Evolutionary conservation across 2,888 invertebrate genomes (phyloP).

Genomic region (Xylota segnis): DNA sequence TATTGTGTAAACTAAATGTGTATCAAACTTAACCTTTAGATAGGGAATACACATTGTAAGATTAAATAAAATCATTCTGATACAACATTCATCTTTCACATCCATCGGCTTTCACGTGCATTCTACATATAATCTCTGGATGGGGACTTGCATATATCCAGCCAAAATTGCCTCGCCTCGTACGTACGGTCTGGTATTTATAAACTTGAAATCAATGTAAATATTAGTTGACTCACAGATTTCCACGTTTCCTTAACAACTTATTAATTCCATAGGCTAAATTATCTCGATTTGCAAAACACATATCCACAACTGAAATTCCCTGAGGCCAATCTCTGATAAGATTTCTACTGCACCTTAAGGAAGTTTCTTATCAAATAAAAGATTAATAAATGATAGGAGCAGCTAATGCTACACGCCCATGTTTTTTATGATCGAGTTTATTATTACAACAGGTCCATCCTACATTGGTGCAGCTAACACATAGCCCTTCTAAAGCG

Average conservation of each 20-base stretch:
- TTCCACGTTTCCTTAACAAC: conserved; percentile 19
- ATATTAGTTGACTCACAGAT: conserved; percentile 53
- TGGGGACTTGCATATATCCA: background rate
- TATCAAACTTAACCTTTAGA: too few species aligned
- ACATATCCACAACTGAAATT: conserved; percentile 60
- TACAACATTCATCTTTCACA: background rate
- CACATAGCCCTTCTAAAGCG: conserved; percentile 59
- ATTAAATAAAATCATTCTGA: background rate
- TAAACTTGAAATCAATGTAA: conserved; percentile 54
- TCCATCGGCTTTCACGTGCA: conserved; percentile 6
- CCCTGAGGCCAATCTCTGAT: conserved; percentile 81
- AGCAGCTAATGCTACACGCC: conserved; percentile 84
- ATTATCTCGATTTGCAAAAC: conserved; percentile 55
- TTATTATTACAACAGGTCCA: conserved; percentile 77
- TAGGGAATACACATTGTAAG: too few species aligned
- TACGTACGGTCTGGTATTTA: conserved; percentile 33
- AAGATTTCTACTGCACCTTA: conserved; percentile 83
- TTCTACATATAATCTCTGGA: conserved; percentile 1
- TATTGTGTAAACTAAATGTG: too few species aligned
- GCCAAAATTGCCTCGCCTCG: conserved; percentile 30
- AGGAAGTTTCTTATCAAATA: conserved; percentile 79
- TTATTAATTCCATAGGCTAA: conserved; percentile 31
- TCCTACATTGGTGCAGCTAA: conserved; percentile 73
- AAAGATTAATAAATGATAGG: conserved; percentile 82
- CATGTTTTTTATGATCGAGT: conserved; percentile 81